phyloP scores from a whole-genome alignment of 2,888 invertebrate species.

The Amphiduros pacificus region DNA sequence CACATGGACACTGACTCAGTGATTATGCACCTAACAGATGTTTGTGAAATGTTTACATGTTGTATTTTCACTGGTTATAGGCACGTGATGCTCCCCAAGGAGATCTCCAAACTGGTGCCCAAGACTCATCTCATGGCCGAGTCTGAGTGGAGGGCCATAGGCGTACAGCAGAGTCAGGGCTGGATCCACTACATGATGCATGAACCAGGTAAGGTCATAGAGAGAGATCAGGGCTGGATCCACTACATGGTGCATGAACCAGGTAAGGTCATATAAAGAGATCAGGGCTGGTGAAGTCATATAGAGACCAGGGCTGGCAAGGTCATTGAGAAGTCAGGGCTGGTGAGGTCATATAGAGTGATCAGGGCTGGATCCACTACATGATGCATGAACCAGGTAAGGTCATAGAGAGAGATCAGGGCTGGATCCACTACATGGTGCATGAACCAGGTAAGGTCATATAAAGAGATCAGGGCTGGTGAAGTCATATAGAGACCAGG shows the following conservation, averaged over 20 bases:
- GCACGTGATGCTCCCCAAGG: constrained; percentile 92
- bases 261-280: too few species aligned
- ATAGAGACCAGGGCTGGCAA: too few species aligned
- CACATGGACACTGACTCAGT: too few species aligned
- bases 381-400: constrained; percentile 87
- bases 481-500: constrained; percentile 94
- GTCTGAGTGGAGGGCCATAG: constrained; percentile 89
- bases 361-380: constrained; percentile 94
- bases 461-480: constrained; percentile 95
- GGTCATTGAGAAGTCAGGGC: too few species aligned
- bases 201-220: constrained; percentile 74
- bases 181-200: constrained; percentile 98
- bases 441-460: constrained; percentile 78
- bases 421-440: constrained; percentile 97
- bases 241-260: constrained; percentile 97
- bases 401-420: constrained; percentile 92
- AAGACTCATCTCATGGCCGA: constrained; percentile 92
- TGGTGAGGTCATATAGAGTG: not conserved
- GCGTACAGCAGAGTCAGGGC: constrained; percentile 93
- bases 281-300: too few species aligned
- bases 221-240: constrained; percentile 95
- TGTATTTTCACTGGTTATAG: too few species aligned
- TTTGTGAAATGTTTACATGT: too few species aligned
- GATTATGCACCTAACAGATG: too few species aligned
- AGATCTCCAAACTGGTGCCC: constrained; percentile 85